Conservation (phyloP, 2,797 vertebrate species). For the Ptychadena robeensis region DNA sequence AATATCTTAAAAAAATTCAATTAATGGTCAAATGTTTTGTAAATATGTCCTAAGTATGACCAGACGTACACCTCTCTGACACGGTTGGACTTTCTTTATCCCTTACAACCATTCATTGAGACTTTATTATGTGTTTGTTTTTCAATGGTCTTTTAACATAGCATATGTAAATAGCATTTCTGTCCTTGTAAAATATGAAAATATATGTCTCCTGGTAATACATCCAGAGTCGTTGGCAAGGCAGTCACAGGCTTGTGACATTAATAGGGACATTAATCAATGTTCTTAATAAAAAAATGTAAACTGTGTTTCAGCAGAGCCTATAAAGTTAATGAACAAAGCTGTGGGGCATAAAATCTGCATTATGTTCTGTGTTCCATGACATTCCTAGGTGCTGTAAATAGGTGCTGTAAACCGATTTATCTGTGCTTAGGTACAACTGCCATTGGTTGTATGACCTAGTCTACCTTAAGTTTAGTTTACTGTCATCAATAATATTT, state of each 20-base stretch:
- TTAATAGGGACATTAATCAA: slow-evolving; percentile 37
- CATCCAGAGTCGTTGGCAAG: neutral
- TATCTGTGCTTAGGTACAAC: slow-evolving; percentile 21
- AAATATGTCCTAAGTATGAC: too few relatives aligned
- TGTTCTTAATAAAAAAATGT: slow-evolving; percentile 16
- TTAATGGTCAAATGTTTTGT: too few relatives aligned
- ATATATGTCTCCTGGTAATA: neutral
- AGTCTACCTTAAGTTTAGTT: slow-evolving; percentile 25
- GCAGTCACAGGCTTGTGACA: neutral
- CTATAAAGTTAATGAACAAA: slow-evolving; percentile 50
- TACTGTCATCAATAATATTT: neutral
- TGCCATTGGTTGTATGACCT: slow-evolving; percentile 21
- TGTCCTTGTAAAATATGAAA: neutral
- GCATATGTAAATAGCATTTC: slow-evolving; percentile 1
- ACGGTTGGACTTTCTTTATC: neutral
- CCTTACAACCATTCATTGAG: too few relatives aligned
- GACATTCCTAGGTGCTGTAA: slow-evolving; percentile 31
- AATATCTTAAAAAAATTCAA: too few relatives aligned
- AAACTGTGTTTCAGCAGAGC: slow-evolving; percentile 30
- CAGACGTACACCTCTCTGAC: neutral
- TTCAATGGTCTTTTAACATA: neutral
- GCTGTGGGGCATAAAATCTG: slow-evolving; percentile 37
- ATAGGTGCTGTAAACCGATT: slow-evolving; percentile 31
- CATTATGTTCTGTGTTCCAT: slow-evolving; percentile 45
- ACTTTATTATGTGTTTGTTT: neutral